Base-by-base conservation (phyloP, 2,888 invertebrate genomes). In the Antitype chi region DNA sequence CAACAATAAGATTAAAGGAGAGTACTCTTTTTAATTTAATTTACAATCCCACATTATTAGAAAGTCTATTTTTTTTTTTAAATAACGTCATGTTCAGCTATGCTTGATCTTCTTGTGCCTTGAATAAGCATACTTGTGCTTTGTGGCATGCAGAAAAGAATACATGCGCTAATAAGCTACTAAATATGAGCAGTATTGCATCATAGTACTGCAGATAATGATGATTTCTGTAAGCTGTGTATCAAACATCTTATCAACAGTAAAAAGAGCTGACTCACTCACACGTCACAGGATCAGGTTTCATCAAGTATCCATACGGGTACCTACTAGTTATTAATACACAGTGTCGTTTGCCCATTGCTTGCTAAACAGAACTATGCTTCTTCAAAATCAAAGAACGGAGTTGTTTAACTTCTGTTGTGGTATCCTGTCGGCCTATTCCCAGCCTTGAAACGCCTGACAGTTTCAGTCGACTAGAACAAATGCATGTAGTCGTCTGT, bases 401-500 rank as follows among this genome's bases (percentile, higher is more conserved):
- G 9, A 47, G 62, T 38, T 28, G 8, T 63, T 23, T 3, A 28
- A 60, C 17, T n/a, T 49, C 55, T 43, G 32, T 71, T 32, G 9
- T 23, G 6, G 2, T 23, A 20, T n/a, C 23, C 59, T 66, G 81
- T 81, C 60, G 17, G 81, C 23, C 67, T 67, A 81, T 76, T 79
- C 81, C 79, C 79, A 75, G 60, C 49, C 81, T 38, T 23, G 25
- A 28, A 62, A 17, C 57, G 64, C 17, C 32, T 57, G 57, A 80
- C 38, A 60, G 60, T 49, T 43, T 62, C 70, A 70, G 64, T 71
- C 59, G 80, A 71, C 78, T 77, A 52, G 28, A 49, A 71, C 17
- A 25, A 59, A 38, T 57, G 82, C 78, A 77, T 70, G 71, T 66
- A 55, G 82, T 79, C 70, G 82, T n/a, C 66, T 75, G 80, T 13